phyloP scores from a whole-genome alignment of 2,888 invertebrate species.

The Eucera pruinosa region DNA sequence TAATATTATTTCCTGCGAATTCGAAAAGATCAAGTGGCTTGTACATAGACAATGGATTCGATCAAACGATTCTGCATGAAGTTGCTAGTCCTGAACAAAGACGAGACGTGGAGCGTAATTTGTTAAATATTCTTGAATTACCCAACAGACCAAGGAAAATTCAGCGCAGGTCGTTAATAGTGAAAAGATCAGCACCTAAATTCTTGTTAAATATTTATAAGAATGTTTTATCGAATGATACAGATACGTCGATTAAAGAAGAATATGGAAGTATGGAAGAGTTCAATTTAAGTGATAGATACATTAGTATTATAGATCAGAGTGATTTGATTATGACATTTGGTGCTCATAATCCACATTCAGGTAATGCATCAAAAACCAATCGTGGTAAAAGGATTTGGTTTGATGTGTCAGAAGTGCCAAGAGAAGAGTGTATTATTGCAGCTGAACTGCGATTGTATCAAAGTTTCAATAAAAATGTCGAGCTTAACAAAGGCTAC shows the following conservation, averaged over 20 bases:
- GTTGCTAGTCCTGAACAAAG: constrained; percentile 89
- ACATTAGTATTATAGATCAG: constrained; percentile 91
- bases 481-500: constrained; percentile 85
- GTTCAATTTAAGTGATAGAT: constrained; percentile 90
- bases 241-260: constrained; percentile 82
- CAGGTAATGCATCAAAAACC: constrained; percentile 86
- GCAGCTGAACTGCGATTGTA: constrained; percentile 93
- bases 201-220: constrained; percentile 94
- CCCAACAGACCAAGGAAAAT: constrained; percentile 89
- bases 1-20: constrained; percentile 11
- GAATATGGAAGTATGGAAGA: constrained; percentile 80
- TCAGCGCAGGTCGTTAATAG: constrained; percentile 67
- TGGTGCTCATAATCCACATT: constrained; percentile 86
- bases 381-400: constrained; percentile 93
- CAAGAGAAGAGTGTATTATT: constrained; percentile 90
- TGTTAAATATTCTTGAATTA: constrained; percentile 92
- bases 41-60: constrained; percentile 92
- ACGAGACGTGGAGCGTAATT: constrained; percentile 92
- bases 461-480: constrained; percentile 83
- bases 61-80: constrained; percentile 91
- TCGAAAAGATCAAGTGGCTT: constrained; percentile 85
- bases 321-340: constrained; percentile 97
- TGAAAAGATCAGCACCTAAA: constrained; percentile 90
- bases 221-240: constrained; percentile 87
- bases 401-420: constrained; percentile 95